Conservation (phyloP, 2,797 vertebrate species). For the Steatocranus sp. region DNA sequence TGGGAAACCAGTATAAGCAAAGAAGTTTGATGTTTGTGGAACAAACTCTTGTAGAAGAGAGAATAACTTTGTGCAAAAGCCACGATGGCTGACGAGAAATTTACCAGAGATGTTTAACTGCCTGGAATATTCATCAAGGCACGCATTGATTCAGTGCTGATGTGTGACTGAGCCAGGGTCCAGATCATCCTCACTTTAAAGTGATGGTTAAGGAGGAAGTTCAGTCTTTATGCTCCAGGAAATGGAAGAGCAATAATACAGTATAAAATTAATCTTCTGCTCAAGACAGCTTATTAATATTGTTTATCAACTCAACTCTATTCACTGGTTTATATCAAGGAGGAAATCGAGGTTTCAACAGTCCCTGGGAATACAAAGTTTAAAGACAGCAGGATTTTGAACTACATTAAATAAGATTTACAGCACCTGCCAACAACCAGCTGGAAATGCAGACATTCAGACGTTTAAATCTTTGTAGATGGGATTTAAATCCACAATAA, state of each 20-base stretch:
- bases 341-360: neutral
- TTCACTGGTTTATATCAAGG: neutral
- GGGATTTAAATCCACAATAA: neutral
- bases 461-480: neutral
- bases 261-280: neutral
- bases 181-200: neutral
- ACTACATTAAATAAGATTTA: neutral
- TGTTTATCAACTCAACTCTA: neutral
- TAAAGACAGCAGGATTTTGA: neutral
- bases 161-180: neutral
- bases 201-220: neutral
- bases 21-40: neutral
- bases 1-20: fast-evolving
- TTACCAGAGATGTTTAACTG: neutral
- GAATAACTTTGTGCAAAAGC: fast-evolving
- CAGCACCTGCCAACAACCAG: neutral
- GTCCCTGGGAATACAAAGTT: neutral
- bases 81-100: neutral
- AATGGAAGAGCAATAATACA: neutral
- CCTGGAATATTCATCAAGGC: fast-evolving
- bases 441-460: neutral
- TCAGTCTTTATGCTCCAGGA: neutral
- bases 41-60: neutral
- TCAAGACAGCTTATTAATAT: neutral
- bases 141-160: neutral